Evolutionary conservation across 2,113 vertebrate species (phyloP).

Genomic region (Cisticola juncidis): DNA sequence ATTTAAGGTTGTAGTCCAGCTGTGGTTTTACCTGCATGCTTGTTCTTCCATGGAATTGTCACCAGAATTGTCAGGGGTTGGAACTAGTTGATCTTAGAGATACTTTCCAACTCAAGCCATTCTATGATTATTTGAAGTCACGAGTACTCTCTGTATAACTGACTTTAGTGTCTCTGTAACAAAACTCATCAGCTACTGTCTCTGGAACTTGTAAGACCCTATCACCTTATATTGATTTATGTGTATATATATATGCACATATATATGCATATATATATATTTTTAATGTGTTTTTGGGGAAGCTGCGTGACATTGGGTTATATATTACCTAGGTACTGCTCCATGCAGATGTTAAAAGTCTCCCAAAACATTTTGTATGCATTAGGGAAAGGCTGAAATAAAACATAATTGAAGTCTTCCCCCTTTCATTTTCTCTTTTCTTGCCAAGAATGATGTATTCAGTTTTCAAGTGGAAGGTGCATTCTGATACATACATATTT

Average conservation of each 20-base stretch:
- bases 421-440: not conserved
- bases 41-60: not conserved
- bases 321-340: not conserved
- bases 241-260: not conserved
- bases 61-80: not conserved
- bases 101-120: not conserved
- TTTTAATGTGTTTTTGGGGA: not conserved
- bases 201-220: not conserved
- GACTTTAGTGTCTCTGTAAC: not conserved
- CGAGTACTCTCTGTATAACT: not conserved
- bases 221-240: not conserved
- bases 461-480: not conserved
- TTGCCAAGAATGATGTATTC: not conserved
- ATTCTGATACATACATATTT: not conserved
- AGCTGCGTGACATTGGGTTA: not conserved
- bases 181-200: not conserved
- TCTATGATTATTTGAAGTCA: not conserved
- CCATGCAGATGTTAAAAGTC: not conserved
- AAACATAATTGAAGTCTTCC: not conserved
- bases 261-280: no score
- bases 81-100: not conserved
- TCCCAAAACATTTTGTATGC: not conserved
- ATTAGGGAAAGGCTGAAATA: not conserved
- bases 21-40: not conserved
- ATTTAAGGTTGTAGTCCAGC: not conserved